Percentiles rank a stretch among this genome's conserved stretches.
Evolutionary conservation across 2,797 vertebrate genomes (phyloP).

Genomic region (Lacerta bilineata): DNA sequence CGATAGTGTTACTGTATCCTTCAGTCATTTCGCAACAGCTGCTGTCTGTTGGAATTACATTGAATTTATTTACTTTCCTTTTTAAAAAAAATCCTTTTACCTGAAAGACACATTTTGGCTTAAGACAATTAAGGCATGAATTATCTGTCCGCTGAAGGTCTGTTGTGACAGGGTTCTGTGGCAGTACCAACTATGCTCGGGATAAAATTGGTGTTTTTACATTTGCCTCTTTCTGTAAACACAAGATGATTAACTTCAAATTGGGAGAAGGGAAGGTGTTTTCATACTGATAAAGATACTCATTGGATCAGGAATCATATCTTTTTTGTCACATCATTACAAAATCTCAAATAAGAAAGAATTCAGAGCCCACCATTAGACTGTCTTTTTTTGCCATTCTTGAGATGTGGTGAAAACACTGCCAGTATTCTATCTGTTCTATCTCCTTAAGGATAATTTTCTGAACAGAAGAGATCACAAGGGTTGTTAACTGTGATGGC

Average conservation of each 20-base stretch:
- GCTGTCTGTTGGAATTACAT: constrained; percentile 33
- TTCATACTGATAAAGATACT: background rate
- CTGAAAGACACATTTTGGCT: background rate
- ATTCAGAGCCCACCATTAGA: background rate
- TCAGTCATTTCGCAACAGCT: constrained; percentile 52
- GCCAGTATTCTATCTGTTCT: too few relatives aligned
- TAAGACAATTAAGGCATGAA: constrained; percentile 36
- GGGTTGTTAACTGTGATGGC: constrained; percentile 5
- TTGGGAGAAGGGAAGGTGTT: background rate
- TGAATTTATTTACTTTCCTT: constrained; percentile 52
- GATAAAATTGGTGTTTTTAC: background rate
- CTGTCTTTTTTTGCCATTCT: background rate
- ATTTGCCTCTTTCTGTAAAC: background rate
- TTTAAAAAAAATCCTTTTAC: background rate
- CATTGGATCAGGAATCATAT: constrained; percentile 27
- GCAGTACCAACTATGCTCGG: background rate
- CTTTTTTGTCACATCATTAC: background rate
- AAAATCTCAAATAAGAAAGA: constrained; percentile 35
- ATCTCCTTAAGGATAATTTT: background rate
- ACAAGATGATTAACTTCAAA: background rate
- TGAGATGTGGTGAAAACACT: background rate
- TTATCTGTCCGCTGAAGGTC: background rate
- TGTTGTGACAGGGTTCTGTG: background rate
- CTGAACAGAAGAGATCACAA: background rate
- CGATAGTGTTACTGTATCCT: constrained; percentile 33